phyloP scores from a whole-genome alignment of 2,888 invertebrate species.

The Drosophila nr. perissopoda region DNA sequence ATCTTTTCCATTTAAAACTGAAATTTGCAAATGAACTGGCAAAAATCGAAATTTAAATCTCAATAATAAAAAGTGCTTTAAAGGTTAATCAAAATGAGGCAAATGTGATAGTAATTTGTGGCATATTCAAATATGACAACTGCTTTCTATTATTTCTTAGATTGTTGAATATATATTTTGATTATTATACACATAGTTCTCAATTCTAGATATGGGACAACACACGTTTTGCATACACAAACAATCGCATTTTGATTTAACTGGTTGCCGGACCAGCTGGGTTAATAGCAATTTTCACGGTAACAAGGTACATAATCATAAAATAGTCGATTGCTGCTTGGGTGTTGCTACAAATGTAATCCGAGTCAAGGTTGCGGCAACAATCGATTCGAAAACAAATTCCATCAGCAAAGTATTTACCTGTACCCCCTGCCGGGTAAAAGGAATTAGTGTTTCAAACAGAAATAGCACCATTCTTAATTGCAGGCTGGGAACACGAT shows the following conservation, averaged over 20 bases:
- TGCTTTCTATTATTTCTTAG: constrained; percentile 3
- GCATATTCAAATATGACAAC: not conserved
- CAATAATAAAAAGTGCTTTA: too few relatives aligned
- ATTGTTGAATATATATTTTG: not conserved
- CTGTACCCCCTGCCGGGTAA: not conserved
- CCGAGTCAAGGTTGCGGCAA: constrained; percentile 36
- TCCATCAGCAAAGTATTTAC: constrained; percentile 7
- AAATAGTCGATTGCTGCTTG: constrained; percentile 31
- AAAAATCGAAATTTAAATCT: not conserved
- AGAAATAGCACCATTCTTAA: not conserved
- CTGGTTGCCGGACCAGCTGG: not conserved
- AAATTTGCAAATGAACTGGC: not conserved
- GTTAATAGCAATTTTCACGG: constrained; percentile 35
- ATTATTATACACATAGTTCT: not conserved
- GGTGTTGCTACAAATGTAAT: constrained; percentile 26
- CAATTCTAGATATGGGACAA: not conserved
- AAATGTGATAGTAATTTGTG: not conserved
- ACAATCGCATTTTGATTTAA: not conserved
- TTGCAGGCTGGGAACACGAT: not conserved
- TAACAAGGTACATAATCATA: constrained; percentile 45
- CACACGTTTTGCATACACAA: not conserved
- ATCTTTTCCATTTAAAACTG: not conserved
- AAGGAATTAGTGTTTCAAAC: not conserved
- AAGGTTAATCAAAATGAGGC: not conserved
- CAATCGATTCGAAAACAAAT: constrained; percentile 34